These are phyloP conservation scores for Lochmaea capreae DNA, from an alignment of 2,888 invertebrate species.

Conservation along the genomic window DNA sequence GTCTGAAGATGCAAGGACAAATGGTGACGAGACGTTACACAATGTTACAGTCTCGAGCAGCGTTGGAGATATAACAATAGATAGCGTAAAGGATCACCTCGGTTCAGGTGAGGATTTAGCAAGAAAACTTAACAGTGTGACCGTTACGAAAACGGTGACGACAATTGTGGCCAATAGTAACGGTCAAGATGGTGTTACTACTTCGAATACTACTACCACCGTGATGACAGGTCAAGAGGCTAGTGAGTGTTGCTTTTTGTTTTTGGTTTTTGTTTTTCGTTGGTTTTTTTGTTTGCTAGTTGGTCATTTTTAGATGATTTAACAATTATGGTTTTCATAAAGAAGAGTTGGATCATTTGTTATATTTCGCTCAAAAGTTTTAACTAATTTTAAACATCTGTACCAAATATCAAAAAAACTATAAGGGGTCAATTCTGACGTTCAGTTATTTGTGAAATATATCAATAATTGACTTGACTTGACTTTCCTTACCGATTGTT, in stretches of 20 bases:
- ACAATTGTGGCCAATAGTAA: slow-evolving; percentile 69
- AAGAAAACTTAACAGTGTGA: slow-evolving; percentile 61
- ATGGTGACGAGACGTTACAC: slow-evolving; percentile 65
- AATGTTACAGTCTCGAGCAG: slow-evolving; percentile 71
- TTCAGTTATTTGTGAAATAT: neutral
- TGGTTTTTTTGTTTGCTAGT: slow-evolving; percentile 33
- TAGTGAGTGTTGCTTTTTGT: slow-evolving; percentile 66
- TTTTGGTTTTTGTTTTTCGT: slow-evolving; percentile 43
- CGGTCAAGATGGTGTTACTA: slow-evolving; percentile 49
- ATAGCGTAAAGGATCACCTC: slow-evolving; percentile 92
- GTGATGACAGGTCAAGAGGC: slow-evolving; percentile 63
- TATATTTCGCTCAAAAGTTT: neutral
- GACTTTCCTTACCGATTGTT: slow-evolving; percentile 8
- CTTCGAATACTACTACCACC: slow-evolving; percentile 49
- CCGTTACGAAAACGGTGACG: slow-evolving; percentile 73
- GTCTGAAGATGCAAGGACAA: slow-evolving; percentile 60
- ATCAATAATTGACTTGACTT: neutral
- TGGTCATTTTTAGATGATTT: slow-evolving; percentile 10
- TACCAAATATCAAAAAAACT: too few species aligned
- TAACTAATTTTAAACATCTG: too few species aligned
- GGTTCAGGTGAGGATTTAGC: slow-evolving; percentile 63
- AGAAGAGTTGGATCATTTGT: neutral
- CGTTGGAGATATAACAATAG: slow-evolving; percentile 91
- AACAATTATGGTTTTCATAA: neutral
- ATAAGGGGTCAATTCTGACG: too few species aligned